Base-by-base conservation (phyloP, 1,140 invertebrate genomes). In the Pseudomyrmex flavicornis region DNA sequence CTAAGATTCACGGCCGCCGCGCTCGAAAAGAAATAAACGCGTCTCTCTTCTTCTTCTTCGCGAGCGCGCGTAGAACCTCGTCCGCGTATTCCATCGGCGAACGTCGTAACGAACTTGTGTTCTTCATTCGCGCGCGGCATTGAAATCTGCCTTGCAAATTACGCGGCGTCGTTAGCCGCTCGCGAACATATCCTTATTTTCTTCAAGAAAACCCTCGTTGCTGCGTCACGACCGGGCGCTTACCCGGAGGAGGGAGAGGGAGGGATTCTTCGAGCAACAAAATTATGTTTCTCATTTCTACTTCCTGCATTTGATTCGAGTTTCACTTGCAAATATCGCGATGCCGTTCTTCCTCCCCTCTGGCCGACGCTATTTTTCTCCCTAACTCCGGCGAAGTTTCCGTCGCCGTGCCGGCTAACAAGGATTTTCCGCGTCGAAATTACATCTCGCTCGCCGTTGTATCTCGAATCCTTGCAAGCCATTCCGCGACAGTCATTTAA, bases 281-380 rank as follows among this genome's bases (percentile, higher is more conserved):
- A 83, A 68, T 83, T 83, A 83, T 68, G 63, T 79, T 83, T 83
- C 74, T 79, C 82, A 65, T 83, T 83, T 79, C 74, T 79, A 79
- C 75, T 83, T 83, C 82, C 73, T 79, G 62, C 82, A 79, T 83
- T 83, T 83, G 73, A 83, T 83, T 79, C 73, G 75, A 83, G 82
- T 83, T 83, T 83, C 74, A 68, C 82, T 83, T 83, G 82, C 82
- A 83, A 79, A 83, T 79, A 79, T 83, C 76, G 76, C 66, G 66
- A 72, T 59, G 66, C 76, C 76, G 20, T 58, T 58, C 65, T 61
- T 44, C 66, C 65, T 44, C 20, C 35, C 35, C 35, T 35, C 35
- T 35, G 35, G 20, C 66, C 76, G 76, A 80, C 65, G 66, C 58
- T 80, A 80, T 80, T 80, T 80, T 80, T 80, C 76, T 80, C 66